phyloP scores from a whole-genome alignment of 2,888 invertebrate species.

The Aleiodes leptofemur region DNA sequence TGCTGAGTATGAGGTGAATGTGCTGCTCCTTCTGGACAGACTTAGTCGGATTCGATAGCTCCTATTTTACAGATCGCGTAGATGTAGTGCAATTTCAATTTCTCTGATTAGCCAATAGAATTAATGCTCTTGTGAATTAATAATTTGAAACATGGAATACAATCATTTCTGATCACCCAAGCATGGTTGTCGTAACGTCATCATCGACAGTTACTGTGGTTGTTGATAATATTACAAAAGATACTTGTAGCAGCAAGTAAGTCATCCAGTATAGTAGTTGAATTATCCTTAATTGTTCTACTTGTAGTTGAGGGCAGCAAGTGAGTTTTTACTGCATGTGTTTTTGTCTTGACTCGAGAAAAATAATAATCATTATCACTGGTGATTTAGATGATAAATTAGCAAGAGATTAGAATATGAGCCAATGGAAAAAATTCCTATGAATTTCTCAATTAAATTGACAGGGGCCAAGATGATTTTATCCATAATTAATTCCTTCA shows the following conservation, averaged over 20 bases:
- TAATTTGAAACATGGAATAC: constrained; percentile 61
- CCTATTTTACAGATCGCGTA: constrained; percentile 60
- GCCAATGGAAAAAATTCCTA: no score
- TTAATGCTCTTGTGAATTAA: neutral
- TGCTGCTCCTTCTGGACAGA: constrained; percentile 44
- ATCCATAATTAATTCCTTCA: neutral
- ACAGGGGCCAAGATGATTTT: no score
- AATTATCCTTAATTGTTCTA: neutral
- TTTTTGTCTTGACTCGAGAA: neutral
- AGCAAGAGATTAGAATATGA: no score
- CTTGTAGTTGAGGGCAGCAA: neutral
- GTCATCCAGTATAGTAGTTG: constrained; percentile 1
- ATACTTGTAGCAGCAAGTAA: constrained; percentile 73
- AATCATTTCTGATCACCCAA: constrained; percentile 51
- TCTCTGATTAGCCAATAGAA: neutral
- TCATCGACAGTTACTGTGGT: constrained; percentile 65
- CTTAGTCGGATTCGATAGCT: constrained; percentile 65
- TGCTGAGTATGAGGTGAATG: constrained; percentile 53
- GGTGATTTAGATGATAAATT: no score
- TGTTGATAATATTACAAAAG: constrained; percentile 72
- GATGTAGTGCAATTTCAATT: constrained; percentile 41
- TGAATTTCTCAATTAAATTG: no score
- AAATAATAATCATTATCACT: no score
- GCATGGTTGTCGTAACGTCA: constrained; percentile 69
- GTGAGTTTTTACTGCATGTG: neutral